Conservation (phyloP, 2,113 vertebrate species). For the Rissa tridactyla region DNA sequence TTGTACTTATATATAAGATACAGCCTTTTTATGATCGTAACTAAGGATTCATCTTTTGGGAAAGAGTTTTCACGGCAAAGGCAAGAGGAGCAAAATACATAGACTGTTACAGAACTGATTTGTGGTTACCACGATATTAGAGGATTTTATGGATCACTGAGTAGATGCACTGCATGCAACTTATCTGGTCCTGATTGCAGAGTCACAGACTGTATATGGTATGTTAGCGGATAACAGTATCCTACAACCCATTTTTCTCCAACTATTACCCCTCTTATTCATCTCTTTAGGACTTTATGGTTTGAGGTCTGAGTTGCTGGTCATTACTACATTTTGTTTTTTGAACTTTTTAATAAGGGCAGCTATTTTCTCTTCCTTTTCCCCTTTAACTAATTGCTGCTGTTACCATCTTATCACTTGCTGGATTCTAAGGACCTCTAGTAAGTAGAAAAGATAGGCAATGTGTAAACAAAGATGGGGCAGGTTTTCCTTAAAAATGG, state of each 20-base stretch:
- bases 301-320: neutral
- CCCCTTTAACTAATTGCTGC: neutral
- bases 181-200: neutral
- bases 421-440: neutral
- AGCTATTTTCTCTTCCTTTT: neutral
- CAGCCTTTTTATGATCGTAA: neutral
- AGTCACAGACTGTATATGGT: neutral
- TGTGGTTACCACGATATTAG: neutral
- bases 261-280: neutral
- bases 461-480: neutral
- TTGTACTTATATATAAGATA: neutral
- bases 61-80: neutral
- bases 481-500: neutral
- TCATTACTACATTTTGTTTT: neutral
- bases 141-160: neutral
- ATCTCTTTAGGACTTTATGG: neutral
- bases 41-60: neutral
- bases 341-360: neutral
- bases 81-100: neutral
- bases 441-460: neutral
- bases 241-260: neutral
- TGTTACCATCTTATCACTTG: neutral
- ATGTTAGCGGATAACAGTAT: neutral
- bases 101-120: neutral
- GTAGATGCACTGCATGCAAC: neutral